Percentiles rank a stretch among this genome's conserved stretches.
phyloP scores from a whole-genome alignment of 2,113 vertebrate genomes.

The Microtus oregoni region DNA sequence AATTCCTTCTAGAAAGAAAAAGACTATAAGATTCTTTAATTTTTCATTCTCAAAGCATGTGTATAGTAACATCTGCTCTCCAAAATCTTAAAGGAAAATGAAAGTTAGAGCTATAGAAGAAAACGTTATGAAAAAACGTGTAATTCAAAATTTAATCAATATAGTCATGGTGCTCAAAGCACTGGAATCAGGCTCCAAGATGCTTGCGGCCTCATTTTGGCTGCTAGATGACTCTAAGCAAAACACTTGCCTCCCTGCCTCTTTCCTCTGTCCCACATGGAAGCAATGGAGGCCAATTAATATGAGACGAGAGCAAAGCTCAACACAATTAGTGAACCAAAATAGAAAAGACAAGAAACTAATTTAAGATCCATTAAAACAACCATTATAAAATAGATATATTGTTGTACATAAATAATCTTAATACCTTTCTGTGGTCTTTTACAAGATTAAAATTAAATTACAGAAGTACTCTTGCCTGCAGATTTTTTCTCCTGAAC shows the following conservation, averaged over 20 bases:
- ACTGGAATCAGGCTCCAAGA: neutral
- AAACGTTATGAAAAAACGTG: neutral
- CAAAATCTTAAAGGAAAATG: conserved; percentile 20
- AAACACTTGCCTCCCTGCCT: neutral
- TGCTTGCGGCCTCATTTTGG: neutral
- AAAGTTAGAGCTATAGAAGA: neutral
- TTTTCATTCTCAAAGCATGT: neutral
- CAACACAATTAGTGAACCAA: conserved; percentile 50
- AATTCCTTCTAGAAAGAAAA: neutral
- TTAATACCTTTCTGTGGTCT: conserved; percentile 44
- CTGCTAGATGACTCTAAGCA: neutral
- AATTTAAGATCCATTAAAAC: conserved; percentile 57
- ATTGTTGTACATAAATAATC: conserved; percentile 59
- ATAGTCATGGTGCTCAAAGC: neutral
- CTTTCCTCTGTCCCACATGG: neutral
- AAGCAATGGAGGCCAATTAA: conserved; percentile 43
- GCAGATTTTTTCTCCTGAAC: neutral
- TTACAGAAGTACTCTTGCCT: conserved; percentile 41
- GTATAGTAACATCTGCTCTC: neutral
- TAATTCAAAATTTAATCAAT: conserved; percentile 7
- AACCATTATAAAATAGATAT: conserved; percentile 48
- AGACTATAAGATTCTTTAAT: neutral
- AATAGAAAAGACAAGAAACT: conserved; percentile 50
- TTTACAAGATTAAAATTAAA: conserved; percentile 67
- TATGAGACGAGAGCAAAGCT: neutral